phyloP scores from a whole-genome alignment of 2,888 invertebrate genomes.

The Cancer borealis region DNA sequence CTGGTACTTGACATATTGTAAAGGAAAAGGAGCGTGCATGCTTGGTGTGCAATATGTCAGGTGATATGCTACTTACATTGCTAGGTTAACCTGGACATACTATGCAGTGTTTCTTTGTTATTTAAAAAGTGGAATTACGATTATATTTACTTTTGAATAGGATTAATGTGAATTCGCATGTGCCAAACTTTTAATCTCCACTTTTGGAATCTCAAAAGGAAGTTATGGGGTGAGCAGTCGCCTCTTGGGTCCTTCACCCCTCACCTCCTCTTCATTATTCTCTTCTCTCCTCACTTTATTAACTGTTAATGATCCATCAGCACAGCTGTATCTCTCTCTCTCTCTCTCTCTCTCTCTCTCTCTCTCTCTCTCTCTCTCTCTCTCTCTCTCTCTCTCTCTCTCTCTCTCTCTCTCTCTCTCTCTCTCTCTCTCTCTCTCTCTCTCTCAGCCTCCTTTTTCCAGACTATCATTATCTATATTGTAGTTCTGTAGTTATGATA shows the following conservation, averaged over 20 bases:
- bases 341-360: slow-evolving; percentile 7
- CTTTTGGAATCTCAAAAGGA: slow-evolving; percentile 48
- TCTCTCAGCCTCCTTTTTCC: slow-evolving; percentile 40
- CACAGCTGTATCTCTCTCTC: slow-evolving; percentile 41
- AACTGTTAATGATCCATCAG: background rate
- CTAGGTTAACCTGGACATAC: slow-evolving; percentile 74
- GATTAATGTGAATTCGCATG: slow-evolving; percentile 76
- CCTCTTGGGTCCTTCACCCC: slow-evolving; percentile 15
- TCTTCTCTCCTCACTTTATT: background rate
- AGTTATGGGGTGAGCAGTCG: slow-evolving; percentile 17
- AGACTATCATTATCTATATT: slow-evolving; percentile 57
- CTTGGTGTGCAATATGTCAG: slow-evolving; percentile 75
- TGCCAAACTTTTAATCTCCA: slow-evolving; percentile 73
- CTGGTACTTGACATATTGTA: slow-evolving; percentile 73
- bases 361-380: slow-evolving; percentile 18
- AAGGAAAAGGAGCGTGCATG: slow-evolving; percentile 66
- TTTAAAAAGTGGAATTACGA: slow-evolving; percentile 63
- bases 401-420: slow-evolving; percentile 18
- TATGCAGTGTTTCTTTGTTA: slow-evolving; percentile 76
- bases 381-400: slow-evolving; percentile 1
- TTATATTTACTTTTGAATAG: slow-evolving; percentile 76
- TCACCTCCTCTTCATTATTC: slow-evolving; percentile 45
- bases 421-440: slow-evolving; percentile 20
- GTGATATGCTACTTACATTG: slow-evolving; percentile 72
- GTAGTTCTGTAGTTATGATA: slow-evolving; percentile 71